phyloP scores from a whole-genome alignment of 2,113 vertebrate species.

The Hiodon alosoides region DNA sequence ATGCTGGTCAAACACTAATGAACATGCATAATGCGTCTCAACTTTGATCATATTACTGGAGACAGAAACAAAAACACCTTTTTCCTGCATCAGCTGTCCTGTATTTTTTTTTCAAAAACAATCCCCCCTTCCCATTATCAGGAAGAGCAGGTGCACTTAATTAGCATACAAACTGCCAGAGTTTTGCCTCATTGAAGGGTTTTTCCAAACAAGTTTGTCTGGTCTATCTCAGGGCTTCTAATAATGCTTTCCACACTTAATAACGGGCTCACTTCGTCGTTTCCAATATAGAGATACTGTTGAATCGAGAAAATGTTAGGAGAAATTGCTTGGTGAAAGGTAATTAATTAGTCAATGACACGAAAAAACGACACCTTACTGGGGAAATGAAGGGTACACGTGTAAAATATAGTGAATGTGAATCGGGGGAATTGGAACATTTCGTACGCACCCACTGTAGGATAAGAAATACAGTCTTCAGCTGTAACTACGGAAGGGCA shows the following conservation, averaged over 20 bases:
- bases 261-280: too few species aligned
- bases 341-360: too few species aligned
- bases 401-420: too few species aligned
- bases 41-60: too few species aligned
- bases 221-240: constrained; percentile 21
- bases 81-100: neutral
- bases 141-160: constrained; percentile 54
- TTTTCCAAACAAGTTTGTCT: constrained; percentile 57
- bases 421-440: too few species aligned
- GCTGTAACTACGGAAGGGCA: neutral
- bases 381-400: too few species aligned
- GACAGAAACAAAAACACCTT: neutral
- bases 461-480: neutral
- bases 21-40: too few species aligned
- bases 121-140: constrained; percentile 12
- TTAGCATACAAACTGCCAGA: constrained; percentile 53
- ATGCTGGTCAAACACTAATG: too few species aligned
- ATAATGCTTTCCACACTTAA: neutral
- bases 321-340: too few species aligned
- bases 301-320: too few species aligned
- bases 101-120: neutral
- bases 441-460: neutral
- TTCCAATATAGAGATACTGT: too few species aligned
- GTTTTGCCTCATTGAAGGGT: constrained; percentile 37
- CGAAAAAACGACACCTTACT: too few species aligned